A percentile compares a stretch with the other conserved stretches of the same genome.
phyloP scores from a whole-genome alignment of 2,113 vertebrate genomes.

The human (Homo sapiens) region GRCh38 chr2:133857501-133858000 shows the following conservation, averaged over 20 bases:
- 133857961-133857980: neutral
- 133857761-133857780: neutral
- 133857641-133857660: neutral
- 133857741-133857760: neutral
- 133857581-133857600: neutral
- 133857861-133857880: neutral
- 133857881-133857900: fast-evolving
- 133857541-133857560: neutral
- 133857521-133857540: neutral
- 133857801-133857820: neutral
- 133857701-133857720: neutral
- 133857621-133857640: neutral
- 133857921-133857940: neutral
- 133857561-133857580: neutral
- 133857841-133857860: neutral
- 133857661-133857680: neutral
- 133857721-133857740: neutral
- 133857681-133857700: neutral
- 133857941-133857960: neutral
- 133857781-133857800: neutral
- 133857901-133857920: neutral
- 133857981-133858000: neutral
- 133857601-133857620: neutral
- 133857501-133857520: neutral
- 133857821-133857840: neutral